A percentile compares a stretch with the other conserved stretches of the same genome.
These are phyloP conservation scores for Mnemiopsis leidyi DNA, from an alignment of 37 sponge, comb jelly and placozoan species.

Conservation along the genomic window DNA sequence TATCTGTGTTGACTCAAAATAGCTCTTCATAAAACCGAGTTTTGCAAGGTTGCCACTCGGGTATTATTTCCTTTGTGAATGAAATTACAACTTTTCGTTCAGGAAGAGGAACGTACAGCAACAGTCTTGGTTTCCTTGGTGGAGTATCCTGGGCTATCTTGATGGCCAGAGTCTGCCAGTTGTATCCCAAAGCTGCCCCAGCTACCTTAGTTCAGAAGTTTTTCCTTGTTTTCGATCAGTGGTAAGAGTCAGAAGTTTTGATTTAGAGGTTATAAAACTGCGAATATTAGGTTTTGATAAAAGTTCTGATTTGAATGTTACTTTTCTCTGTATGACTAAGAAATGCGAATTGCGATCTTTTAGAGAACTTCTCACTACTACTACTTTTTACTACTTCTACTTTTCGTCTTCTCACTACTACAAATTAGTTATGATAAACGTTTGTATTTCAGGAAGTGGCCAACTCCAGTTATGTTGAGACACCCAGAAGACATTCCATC, in stretches of 20 bases:
- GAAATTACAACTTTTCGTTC: too few relatives aligned
- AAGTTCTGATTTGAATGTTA: neutral
- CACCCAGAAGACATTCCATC: constrained; percentile 72
- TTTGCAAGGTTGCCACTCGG: too few relatives aligned
- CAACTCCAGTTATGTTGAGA: constrained; percentile 83
- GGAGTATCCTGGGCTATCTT: constrained; percentile 99
- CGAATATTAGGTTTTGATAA: neutral
- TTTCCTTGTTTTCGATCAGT: constrained; percentile 90
- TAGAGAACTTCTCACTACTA: neutral
- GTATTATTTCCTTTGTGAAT: too few relatives aligned
- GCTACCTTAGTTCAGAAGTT: constrained; percentile 93
- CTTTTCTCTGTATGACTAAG: too few relatives aligned
- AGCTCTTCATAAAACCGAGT: too few relatives aligned
- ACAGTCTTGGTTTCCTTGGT: constrained; percentile 94
- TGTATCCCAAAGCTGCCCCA: constrained; percentile 96
- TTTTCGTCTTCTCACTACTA: neutral
- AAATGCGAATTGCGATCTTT: neutral
- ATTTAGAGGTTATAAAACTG: neutral
- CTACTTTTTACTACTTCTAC: neutral
- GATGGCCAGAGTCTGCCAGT: constrained; percentile 94
- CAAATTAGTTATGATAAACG: too few relatives aligned
- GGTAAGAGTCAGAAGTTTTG: constrained; percentile 66
- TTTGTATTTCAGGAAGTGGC: constrained; percentile 90
- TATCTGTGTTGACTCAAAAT: too few relatives aligned
- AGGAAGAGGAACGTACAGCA: constrained; percentile 82